Percentiles rank a stretch among this genome's conserved stretches.
phyloP scores from a whole-genome alignment of 2,797 vertebrate species.

The Halcyon smyrnensis region DNA sequence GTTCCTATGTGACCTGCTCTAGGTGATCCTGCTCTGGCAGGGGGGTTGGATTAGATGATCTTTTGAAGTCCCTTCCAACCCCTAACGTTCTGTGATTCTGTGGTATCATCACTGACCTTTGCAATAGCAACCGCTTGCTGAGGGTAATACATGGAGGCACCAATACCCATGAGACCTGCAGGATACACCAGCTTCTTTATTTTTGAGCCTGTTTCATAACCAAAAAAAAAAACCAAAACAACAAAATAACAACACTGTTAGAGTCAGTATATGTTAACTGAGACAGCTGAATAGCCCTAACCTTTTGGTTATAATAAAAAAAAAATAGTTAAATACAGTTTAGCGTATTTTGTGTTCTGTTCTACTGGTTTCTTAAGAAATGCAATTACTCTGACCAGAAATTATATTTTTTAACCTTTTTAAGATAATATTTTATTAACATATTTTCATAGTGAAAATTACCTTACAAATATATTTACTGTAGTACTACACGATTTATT shows the following conservation, averaged over 20 bases:
- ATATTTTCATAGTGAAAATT: not conserved
- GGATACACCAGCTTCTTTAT: slow-evolving; percentile 89
- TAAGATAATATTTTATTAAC: not conserved
- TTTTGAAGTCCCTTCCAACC: too few relatives aligned
- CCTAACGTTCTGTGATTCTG: too few relatives aligned
- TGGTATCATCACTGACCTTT: slow-evolving; percentile 80
- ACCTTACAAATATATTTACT: not conserved
- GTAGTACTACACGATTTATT: not conserved
- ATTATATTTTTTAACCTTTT: not conserved
- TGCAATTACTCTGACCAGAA: not conserved
- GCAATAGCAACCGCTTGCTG: slow-evolving; percentile 85
- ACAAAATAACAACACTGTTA: not conserved
- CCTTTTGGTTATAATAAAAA: not conserved
- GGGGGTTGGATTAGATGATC: too few relatives aligned
- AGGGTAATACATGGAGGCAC: slow-evolving; percentile 92
- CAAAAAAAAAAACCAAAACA: slow-evolving; percentile 9
- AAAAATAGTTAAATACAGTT: not conserved
- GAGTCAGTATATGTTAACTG: not conserved
- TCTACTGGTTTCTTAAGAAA: not conserved
- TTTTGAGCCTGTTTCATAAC: slow-evolving; percentile 85
- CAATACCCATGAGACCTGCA: slow-evolving; percentile 86
- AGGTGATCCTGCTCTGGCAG: too few relatives aligned
- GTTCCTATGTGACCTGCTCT: too few relatives aligned
- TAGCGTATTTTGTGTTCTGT: not conserved
- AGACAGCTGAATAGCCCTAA: not conserved